Conservation (phyloP, 2,797 vertebrate genomes). For the Gymnodraco acuticeps region DNA sequence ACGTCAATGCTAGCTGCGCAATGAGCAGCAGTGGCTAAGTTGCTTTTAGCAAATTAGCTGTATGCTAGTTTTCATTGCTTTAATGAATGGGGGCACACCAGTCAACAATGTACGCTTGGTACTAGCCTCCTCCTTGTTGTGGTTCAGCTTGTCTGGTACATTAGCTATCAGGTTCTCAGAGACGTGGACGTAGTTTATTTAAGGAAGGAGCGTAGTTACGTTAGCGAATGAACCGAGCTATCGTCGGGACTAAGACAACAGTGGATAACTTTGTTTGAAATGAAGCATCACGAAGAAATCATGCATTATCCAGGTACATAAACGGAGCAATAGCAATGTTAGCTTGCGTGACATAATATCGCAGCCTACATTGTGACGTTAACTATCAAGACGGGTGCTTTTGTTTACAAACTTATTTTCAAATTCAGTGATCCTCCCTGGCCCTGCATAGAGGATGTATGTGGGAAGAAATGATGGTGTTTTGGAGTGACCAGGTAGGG, state of each 20-base stretch:
- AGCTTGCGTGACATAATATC: constrained; percentile 38
- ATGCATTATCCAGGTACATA: constrained; percentile 38
- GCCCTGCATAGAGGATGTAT: neutral
- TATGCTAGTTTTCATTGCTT: constrained; percentile 54
- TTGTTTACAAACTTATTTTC: constrained; percentile 32
- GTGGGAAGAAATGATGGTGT: constrained; percentile 50
- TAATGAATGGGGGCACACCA: constrained; percentile 67
- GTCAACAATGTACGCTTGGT: constrained; percentile 38
- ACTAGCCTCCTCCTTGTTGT: constrained; percentile 40
- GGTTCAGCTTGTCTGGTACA: neutral
- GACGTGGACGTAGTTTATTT: constrained; percentile 32
- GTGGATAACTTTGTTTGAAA: constrained; percentile 59
- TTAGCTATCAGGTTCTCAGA: neutral
- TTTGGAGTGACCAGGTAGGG: constrained; percentile 73
- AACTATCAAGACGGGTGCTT: constrained; percentile 5
- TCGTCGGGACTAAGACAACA: constrained; percentile 6
- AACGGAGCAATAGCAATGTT: constrained; percentile 31
- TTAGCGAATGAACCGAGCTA: neutral
- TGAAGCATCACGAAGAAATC: constrained; percentile 46
- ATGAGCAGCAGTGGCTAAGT: constrained; percentile 53
- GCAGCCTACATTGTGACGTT: neutral
- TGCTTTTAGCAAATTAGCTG: constrained; percentile 62
- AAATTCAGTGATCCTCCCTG: neutral
- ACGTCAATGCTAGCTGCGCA: constrained; percentile 72
- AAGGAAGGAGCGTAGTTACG: constrained; percentile 16